Base-by-base conservation (phyloP, 2,888 invertebrate genomes). In the Tiliacea citrago region DNA sequence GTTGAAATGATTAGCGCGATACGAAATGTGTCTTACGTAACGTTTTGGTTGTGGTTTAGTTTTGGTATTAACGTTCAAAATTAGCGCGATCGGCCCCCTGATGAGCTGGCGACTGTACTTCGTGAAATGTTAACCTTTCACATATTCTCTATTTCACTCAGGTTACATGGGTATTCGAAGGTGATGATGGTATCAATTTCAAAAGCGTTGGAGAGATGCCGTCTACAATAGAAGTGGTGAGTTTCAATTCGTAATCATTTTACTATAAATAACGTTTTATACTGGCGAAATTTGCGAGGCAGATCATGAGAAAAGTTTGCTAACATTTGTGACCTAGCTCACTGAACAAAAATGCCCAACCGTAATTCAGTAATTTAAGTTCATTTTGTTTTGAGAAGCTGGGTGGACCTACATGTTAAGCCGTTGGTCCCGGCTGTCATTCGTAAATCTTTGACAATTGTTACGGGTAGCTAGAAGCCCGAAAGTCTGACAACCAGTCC, bases 161-260 rank as follows among this genome's bases (percentile, higher is more conserved):
- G 93, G 91, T 93, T n/a, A 91, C 90, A 5, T 93, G 91, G 92
- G 55, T 89, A 39, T 91, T 85, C n/a, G 90, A 91, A 39, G 91
- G 90, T 4, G 90, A 91, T 0, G 88, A 88, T 13, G 89, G 90
- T 24, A 87, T 77, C 57, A 81, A 79, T 0, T 73, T 87, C 35
- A 84, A 76, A 13, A 81, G 71, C 21, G 82, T 79, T 12, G 60
- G 53, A 8, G 9, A 58, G 9, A 53, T 77, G 3, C 39, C 81
- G 0, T 7, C 63, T 13, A 1, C 10, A 12, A 0, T 1, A 7
- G 55, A 82, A 42, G 39, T 16, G 21, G 77, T 77, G 35, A 66
- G 82, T 66, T 57, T 63, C 4, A 47, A 24, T 49, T 60, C 7
- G 39, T 6, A 39, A 6, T 39, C 39, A n/a, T 71, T 71, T 72